These are phyloP conservation scores for Cheilosia scutellata DNA, from an alignment of 2,888 invertebrate species.

Conservation along the genomic window DNA sequence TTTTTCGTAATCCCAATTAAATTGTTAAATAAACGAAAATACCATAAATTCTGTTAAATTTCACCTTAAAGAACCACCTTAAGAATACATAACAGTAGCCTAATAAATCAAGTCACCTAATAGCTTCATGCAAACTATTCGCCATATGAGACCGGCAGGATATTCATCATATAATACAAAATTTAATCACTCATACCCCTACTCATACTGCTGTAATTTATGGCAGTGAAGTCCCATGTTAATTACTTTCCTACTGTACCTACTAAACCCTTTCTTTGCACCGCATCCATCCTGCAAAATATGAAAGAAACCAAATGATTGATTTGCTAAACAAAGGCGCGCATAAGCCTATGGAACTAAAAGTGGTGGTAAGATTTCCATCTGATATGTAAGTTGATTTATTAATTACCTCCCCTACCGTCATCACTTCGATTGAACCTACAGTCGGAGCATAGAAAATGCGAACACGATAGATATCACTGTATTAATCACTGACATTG, in stretches of 20 bases:
- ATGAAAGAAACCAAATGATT: slow-evolving; percentile 32
- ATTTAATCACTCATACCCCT: slow-evolving; percentile 12
- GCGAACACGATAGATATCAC: slow-evolving; percentile 27
- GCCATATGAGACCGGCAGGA: slow-evolving; percentile 25
- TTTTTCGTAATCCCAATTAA: too few species aligned
- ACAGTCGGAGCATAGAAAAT: not conserved
- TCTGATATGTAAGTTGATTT: slow-evolving; percentile 44
- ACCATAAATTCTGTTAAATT: too few species aligned
- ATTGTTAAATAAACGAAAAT: too few species aligned
- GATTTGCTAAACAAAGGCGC: slow-evolving; percentile 27
- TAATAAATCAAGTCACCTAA: slow-evolving; percentile 34
- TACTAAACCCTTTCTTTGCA: slow-evolving; percentile 28
- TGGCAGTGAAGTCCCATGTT: slow-evolving; percentile 24
- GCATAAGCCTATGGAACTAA: not conserved
- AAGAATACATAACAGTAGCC: not conserved
- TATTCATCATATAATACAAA: slow-evolving; percentile 32
- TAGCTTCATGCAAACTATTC: not conserved
- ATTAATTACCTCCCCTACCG: slow-evolving; percentile 38
- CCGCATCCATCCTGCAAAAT: not conserved
- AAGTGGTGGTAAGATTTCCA: slow-evolving; percentile 25
- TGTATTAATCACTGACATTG: slow-evolving; percentile 59
- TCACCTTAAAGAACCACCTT: too few species aligned
- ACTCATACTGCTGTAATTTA: slow-evolving; percentile 10
- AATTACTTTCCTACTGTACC: slow-evolving; percentile 35
- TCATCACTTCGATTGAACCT: slow-evolving; percentile 22